Evolutionary conservation across 2,797 vertebrate species (phyloP).

Genomic region (Mionectes olivaceus): DNA sequence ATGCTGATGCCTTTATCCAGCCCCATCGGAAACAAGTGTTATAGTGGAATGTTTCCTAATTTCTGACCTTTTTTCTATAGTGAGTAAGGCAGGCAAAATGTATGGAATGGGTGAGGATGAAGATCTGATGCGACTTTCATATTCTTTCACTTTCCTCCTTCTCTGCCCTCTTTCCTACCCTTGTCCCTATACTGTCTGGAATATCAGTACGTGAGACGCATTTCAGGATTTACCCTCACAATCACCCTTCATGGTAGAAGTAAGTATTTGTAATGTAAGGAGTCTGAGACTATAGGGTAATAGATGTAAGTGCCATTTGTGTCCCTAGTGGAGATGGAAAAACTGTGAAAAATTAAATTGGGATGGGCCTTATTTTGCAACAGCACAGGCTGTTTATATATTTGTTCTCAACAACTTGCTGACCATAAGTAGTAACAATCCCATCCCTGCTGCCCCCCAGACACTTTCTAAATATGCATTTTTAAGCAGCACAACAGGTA

Average conservation of each 20-base stretch:
- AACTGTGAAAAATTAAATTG: constrained; percentile 74
- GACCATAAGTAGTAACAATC: constrained; percentile 83
- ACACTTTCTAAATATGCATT: constrained; percentile 67
- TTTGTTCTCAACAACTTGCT: constrained; percentile 89
- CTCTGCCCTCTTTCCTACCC: background rate
- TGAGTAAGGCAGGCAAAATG: background rate
- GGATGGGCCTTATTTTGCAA: constrained; percentile 87
- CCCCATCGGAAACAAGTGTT: background rate
- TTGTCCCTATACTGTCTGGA: background rate
- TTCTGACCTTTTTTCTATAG: background rate
- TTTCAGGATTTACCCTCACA: background rate
- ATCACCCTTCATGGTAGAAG: background rate
- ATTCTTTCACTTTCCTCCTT: background rate
- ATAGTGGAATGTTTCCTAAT: background rate
- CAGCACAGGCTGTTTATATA: constrained; percentile 84
- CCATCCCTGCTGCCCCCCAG: background rate
- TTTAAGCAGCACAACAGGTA: constrained; percentile 52
- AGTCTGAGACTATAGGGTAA: background rate
- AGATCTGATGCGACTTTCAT: background rate
- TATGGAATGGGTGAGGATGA: background rate
- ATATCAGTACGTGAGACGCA: background rate
- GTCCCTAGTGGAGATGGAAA: background rate
- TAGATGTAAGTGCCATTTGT: background rate
- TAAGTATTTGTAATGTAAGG: background rate
- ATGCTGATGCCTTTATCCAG: background rate